phyloP scores from a whole-genome alignment of 2,113 vertebrate species.

The Jaculus jaculus region DNA sequence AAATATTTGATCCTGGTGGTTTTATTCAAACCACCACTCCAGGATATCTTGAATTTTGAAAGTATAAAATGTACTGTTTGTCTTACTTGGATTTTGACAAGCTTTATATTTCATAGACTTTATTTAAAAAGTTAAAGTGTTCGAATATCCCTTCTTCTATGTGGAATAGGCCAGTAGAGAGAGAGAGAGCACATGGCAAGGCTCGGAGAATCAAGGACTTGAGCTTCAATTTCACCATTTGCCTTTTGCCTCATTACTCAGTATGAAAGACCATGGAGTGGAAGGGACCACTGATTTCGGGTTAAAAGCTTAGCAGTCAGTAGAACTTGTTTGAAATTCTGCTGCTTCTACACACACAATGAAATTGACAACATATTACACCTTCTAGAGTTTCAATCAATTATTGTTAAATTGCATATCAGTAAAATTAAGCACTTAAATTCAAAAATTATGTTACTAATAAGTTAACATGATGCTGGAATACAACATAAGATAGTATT shows the following conservation, averaged over 20 bases:
- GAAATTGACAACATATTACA: background rate
- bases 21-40: too few species aligned
- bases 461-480: accelerated
- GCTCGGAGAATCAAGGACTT: background rate
- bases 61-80: background rate
- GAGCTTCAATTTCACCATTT: too few species aligned
- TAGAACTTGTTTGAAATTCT: background rate
- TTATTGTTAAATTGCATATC: background rate
- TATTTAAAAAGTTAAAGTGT: background rate
- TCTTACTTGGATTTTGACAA: background rate
- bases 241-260: background rate
- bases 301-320: background rate
- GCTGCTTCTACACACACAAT: background rate
- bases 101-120: background rate
- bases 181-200: background rate
- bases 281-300: too few species aligned
- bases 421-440: background rate
- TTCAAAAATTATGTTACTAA: background rate
- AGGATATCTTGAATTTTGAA: background rate
- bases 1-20: too few species aligned
- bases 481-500: background rate
- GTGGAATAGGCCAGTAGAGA: background rate
- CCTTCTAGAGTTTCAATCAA: background rate
- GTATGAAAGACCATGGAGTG: background rate
- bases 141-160: background rate